Conservation (phyloP, 2,113 vertebrate genomes). For the Kryptolebias marmoratus region DNA sequence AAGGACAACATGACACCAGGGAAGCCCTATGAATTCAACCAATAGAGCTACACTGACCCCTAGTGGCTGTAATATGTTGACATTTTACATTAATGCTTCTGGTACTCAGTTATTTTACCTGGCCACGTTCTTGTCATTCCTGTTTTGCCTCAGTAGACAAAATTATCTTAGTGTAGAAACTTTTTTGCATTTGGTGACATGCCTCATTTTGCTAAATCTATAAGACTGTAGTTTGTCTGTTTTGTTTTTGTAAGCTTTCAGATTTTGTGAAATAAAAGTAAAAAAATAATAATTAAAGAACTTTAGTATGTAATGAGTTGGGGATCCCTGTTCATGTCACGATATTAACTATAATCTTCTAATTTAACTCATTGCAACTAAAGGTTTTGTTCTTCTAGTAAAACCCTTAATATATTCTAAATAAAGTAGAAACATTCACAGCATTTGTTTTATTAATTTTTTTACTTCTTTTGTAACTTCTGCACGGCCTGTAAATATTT, state of each 20-base stretch:
- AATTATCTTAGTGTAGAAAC: no score
- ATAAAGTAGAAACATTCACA: neutral
- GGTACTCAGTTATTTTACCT: neutral
- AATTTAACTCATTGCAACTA: neutral
- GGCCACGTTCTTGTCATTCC: no score
- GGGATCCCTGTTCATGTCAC: neutral
- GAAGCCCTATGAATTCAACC: neutral
- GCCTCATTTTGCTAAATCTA: no score
- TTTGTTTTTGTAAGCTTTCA: no score
- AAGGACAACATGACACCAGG: constrained; percentile 30
- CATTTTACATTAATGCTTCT: neutral
- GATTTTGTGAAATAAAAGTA: no score
- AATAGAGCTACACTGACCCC: constrained; percentile 60
- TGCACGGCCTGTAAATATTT: neutral
- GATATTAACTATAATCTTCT: neutral
- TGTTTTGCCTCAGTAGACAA: no score
- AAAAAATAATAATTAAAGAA: no score
- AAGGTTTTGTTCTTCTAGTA: no score
- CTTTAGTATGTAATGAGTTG: no score
- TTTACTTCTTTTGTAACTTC: neutral
- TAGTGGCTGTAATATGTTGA: constrained; percentile 45
- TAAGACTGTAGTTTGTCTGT: no score
- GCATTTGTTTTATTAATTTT: neutral
- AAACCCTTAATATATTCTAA: neutral
- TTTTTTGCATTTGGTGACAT: no score